Percentiles rank a stretch among this genome's conserved stretches.
Conservation (phyloP, 2,888 invertebrate genomes). For the Tetranychus piercei region DNA sequence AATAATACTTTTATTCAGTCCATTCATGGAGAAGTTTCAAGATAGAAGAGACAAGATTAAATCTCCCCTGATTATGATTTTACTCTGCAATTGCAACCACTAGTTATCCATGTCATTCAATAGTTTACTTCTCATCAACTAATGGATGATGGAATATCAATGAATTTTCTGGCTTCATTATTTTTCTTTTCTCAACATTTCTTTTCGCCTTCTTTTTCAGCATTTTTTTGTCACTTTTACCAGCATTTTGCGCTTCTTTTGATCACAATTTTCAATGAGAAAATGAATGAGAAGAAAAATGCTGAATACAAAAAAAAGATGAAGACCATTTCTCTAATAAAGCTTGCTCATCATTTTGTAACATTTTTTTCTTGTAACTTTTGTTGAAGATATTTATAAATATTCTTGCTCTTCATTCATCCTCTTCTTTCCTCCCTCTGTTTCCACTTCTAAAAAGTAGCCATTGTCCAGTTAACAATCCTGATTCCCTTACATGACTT, state of each 20-base stretch:
- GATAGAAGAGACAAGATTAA: not conserved
- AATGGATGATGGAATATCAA: too few relatives aligned
- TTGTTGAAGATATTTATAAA: not conserved
- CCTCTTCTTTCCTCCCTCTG: not conserved
- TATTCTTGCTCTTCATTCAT: not conserved
- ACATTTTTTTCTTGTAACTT: not conserved
- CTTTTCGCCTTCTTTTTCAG: too few relatives aligned
- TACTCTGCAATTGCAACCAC: not conserved
- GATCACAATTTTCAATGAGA: too few relatives aligned
- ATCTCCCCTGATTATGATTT: not conserved
- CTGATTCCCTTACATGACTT: not conserved
- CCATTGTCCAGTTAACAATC: not conserved
- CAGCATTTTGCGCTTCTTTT: too few relatives aligned
- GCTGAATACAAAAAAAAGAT: not conserved
- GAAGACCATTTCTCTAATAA: not conserved
- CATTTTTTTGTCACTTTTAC: too few relatives aligned
- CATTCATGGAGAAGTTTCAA: not conserved
- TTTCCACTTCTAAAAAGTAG: not conserved
- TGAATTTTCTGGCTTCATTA: too few relatives aligned
- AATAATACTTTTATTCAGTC: not conserved
- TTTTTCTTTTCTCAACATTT: too few relatives aligned
- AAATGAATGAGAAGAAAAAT: too few relatives aligned
- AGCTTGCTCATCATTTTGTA: not conserved
- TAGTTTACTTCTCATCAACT: not conserved
- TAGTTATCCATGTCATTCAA: not conserved